phyloP scores from a whole-genome alignment of 2,113 vertebrate genomes.

The Probosciger aterrimus region DNA sequence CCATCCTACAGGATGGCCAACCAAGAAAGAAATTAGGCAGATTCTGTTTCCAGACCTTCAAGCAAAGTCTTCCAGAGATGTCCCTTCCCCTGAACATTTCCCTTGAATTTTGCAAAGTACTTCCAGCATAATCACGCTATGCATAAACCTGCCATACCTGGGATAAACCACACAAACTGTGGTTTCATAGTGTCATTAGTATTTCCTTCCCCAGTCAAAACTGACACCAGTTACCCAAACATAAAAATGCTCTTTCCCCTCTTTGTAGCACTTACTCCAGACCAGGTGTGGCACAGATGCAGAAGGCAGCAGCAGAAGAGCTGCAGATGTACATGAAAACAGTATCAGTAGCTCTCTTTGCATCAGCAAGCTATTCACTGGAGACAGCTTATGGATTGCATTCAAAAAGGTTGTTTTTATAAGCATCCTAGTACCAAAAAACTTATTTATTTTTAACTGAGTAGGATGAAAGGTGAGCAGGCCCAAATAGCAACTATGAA shows the following conservation, averaged over 20 bases:
- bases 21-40: not conserved
- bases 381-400: not conserved
- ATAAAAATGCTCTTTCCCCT: not conserved
- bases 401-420: not conserved
- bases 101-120: not conserved
- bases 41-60: not conserved
- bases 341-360: not conserved
- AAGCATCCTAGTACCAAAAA: not conserved
- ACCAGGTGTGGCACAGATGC: not conserved
- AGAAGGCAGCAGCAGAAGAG: not conserved
- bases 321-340: not conserved
- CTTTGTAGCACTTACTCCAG: not conserved
- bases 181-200: not conserved
- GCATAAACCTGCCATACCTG: not conserved
- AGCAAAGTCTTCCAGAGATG: not conserved
- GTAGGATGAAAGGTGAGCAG: not conserved
- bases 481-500: not conserved
- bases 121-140: rapidly evolving
- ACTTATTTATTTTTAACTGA: not conserved
- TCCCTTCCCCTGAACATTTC: not conserved
- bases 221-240: not conserved
- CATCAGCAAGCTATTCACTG: not conserved
- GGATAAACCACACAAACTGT: not conserved
- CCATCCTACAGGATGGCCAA: not conserved
- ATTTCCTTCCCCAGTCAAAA: not conserved